Conservation (phyloP, 2,888 invertebrate genomes). For the Athripsodes cinereus region DNA sequence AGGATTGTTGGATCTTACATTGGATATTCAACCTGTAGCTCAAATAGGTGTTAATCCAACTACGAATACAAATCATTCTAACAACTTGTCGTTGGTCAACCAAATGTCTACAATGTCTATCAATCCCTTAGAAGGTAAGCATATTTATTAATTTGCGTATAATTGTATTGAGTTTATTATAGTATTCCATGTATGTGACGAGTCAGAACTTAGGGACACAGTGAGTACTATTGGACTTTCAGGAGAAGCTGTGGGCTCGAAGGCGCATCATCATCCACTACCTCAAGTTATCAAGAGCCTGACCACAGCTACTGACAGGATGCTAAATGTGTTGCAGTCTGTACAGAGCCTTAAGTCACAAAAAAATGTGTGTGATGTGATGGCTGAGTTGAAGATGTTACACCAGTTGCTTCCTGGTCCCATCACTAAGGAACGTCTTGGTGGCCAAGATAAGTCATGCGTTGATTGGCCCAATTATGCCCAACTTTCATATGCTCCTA, state of each 20-base stretch:
- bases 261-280: conserved; percentile 20
- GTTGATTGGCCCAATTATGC: conserved; percentile 37
- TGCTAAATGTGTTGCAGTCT: conserved; percentile 36
- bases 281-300: conserved; percentile 19
- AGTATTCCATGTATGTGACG: conserved; percentile 14
- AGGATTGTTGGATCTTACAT: conserved; percentile 19
- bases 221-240: conserved; percentile 28
- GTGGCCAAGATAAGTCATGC: conserved; percentile 43
- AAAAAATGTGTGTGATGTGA: conserved; percentile 32
- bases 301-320: conserved; percentile 32
- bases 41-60: not conserved
- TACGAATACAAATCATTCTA: not conserved
- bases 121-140: conserved; percentile 23
- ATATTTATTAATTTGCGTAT: not conserved
- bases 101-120: conserved; percentile 21
- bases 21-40: not conserved
- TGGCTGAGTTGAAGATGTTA: conserved; percentile 7
- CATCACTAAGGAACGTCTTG: conserved; percentile 61
- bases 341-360: conserved; percentile 36
- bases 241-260: conserved; percentile 25
- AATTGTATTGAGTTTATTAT: not conserved
- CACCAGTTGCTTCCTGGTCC: conserved; percentile 47
- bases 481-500: conserved; percentile 42
- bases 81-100: conserved; percentile 4
- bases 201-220: conserved; percentile 24